Evolutionary conservation across 1,140 invertebrate species (phyloP), one percentile per base, ranked within the genome.

Genomic region (Cherax destructor): DNA sequence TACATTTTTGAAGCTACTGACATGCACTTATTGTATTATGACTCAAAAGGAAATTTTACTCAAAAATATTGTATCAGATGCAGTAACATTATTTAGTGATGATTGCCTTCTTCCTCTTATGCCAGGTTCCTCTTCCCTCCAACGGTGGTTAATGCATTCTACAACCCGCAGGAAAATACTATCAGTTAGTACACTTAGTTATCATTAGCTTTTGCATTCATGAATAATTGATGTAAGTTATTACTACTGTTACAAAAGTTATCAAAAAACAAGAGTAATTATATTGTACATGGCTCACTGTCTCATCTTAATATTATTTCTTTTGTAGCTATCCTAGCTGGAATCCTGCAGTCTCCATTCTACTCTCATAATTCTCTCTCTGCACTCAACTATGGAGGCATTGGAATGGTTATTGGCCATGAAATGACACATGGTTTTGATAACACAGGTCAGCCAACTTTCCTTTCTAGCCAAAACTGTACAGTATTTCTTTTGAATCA

Each of bases 101-200:
- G 30, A 41, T 41, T 56, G 52, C 6, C 52, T 56, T 61, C 10
- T 49, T 76, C 9, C 52, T 50, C 10, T 24, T 13, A 10, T 69
- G n/a, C 84, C 91, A 92, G 95, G 92, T 95, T 95, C 95, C 93
- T 94, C 47, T 95, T 94, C 21, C 94, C 94, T 50, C 95, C 95
- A 30, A 94, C 94, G 11, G 94, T 95, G 69, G 95, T 96, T 3
- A 96, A 96, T 93, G 95, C 95, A 18, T 95, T 95, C 90, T 96
- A 96, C 90, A 95, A 94, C 74, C 94, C 95, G 4, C 94, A 94
- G 50, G 94, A 94, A 86, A 96, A 96, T 93, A 94, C 95, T 52
- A 96, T 96, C 74, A 95, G 95, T 95, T 56, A 13, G 52, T 56
- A 56, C 9, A 56, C 9, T 56, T 10, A 56, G 52, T 56, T 1